Percentiles rank a stretch among this genome's conserved stretches.
These are phyloP conservation scores for Stenolophus ochropezus DNA, from an alignment of 2,888 invertebrate genomes.

Conservation along the genomic window DNA sequence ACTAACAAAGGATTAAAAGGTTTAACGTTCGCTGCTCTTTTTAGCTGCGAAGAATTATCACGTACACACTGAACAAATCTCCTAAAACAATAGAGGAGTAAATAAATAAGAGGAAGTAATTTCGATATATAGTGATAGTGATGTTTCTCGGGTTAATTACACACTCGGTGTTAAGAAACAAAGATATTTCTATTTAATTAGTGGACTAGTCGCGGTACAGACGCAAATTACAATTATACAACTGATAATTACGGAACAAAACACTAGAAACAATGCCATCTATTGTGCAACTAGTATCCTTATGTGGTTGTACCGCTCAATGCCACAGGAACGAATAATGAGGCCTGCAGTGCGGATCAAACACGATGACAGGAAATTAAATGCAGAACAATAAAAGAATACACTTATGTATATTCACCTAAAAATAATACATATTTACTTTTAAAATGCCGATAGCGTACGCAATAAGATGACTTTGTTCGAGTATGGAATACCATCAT, in stretches of 20 bases:
- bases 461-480: no score
- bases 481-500: no score
- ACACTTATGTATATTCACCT: neutral
- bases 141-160: conserved; percentile 32
- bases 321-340: conserved; percentile 49
- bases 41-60: neutral
- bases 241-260: conserved; percentile 53
- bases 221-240: conserved; percentile 51
- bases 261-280: conserved; percentile 41
- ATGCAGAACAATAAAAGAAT: neutral
- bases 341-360: neutral
- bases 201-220: conserved; percentile 36
- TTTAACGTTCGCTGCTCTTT: conserved; percentile 2
- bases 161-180: conserved; percentile 28
- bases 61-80: neutral
- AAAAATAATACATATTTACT: no score
- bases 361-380: neutral
- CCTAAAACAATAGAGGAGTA: neutral
- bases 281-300: conserved; percentile 44
- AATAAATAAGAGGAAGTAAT: neutral
- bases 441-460: no score
- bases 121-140: conserved; percentile 3
- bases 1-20: conserved; percentile 33
- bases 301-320: conserved; percentile 23
- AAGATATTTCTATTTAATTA: conserved; percentile 51